Percentiles rank a stretch among this genome's conserved stretches.
phyloP scores from a whole-genome alignment of 1,140 invertebrate genomes.

The Heliconius hermathena region DNA sequence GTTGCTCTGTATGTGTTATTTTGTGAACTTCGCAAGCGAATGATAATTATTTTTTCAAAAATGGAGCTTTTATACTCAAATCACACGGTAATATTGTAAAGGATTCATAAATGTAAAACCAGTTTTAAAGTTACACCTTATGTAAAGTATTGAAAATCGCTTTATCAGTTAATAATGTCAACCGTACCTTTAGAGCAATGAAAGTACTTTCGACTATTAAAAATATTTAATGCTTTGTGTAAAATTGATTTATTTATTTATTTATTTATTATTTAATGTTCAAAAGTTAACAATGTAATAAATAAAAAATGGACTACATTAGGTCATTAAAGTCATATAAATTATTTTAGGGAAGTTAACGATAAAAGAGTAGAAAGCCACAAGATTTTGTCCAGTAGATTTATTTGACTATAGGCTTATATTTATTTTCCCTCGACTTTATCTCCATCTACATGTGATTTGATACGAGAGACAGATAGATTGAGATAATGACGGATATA shows the following conservation, averaged over 20 bases:
- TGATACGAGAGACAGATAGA: too few relatives aligned
- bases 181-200: neutral
- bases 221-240: neutral
- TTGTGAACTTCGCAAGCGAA: constrained; percentile 13
- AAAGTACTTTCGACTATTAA: constrained; percentile 4
- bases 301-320: neutral
- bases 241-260: neutral
- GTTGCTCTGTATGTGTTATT: neutral
- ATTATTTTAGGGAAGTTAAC: too few relatives aligned
- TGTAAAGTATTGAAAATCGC: constrained; percentile 8
- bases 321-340: neutral
- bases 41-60: constrained; percentile 9
- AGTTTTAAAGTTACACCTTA: neutral
- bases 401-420: too few relatives aligned
- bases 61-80: neutral
- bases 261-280: neutral
- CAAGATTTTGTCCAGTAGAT: too few relatives aligned
- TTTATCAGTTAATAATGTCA: constrained; percentile 5
- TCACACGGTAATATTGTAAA: neutral
- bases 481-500: too few relatives aligned
- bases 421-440: too few relatives aligned
- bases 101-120: neutral
- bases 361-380: too few relatives aligned
- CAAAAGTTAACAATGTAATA: neutral
- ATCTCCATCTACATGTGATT: too few relatives aligned